Base-by-base conservation (phyloP, 2,888 invertebrate species). In the Gnatocerus cornutus region DNA sequence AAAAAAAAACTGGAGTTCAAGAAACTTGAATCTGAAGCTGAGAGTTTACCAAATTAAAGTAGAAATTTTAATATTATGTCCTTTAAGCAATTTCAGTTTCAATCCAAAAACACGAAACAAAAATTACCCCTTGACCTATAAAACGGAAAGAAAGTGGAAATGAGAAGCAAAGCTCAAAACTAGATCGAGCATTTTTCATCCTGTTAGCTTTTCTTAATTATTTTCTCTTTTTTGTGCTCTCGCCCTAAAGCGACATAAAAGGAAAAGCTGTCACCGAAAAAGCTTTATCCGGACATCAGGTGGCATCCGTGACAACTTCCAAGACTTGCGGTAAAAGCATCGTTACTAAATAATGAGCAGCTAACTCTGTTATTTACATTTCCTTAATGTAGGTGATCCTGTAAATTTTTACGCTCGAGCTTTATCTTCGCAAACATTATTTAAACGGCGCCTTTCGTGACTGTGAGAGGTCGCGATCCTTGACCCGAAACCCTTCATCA, bases 311-410 rank as follows among this genome's bases (percentile, higher is more conserved):
- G 75, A 76, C 77, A 74, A 72, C 67, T 72, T 63, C 48, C 74
- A 69, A 76, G 77, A 76, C 74, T 72, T 76, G 80, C 77, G 81
- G 81, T 83, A 82, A 82, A 83, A 83, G 83, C 82, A 77, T 82
- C 80, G 78, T 82, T 81, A 81, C 81, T 82, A 82, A 83, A 82
- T 83, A 83, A 83, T 83, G 81, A 80, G 76, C 73, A 71, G 75
- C 74, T 79, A 80, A 81, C 77, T 76, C 74, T 72, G 78, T 80
- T 81, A 81, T 81, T 80, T 81, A 78, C 81, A 78, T 80, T 79
- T 79, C 74, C 80, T 79, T 80, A 79, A 79, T 79, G 80, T 76
- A 74, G 71, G 59, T 64, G 64, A 59, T 69, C 46, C 41, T 69
- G 52, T 50, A 68, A 69, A 67, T 64, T 56, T 64, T 67, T 63